These are phyloP conservation scores for Amiota mariae DNA, from an alignment of 2,888 invertebrate species.

Conservation along the genomic window DNA sequence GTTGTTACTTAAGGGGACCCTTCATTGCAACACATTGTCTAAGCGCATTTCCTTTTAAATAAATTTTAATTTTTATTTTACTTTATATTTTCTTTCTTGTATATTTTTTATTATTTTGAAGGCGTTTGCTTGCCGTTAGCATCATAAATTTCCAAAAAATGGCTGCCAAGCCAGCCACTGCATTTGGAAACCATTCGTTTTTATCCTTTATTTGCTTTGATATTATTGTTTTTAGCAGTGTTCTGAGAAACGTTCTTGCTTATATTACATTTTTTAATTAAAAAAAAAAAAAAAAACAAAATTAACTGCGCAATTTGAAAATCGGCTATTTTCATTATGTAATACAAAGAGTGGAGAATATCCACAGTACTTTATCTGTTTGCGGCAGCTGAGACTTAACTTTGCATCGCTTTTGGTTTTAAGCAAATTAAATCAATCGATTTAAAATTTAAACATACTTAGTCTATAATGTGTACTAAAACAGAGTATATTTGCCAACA, in stretches of 20 bases:
- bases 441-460: conserved; percentile 25
- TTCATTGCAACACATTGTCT: too few species aligned
- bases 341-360: too few species aligned
- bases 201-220: conserved; percentile 24
- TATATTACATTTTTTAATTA: conserved; percentile 60
- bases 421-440: conserved; percentile 46
- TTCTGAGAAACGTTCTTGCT: conserved; percentile 48
- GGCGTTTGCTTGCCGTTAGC: conserved; percentile 45
- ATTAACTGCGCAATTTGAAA: conserved; percentile 35
- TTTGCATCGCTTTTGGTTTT: too few species aligned
- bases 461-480: not conserved
- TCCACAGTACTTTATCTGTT: too few species aligned
- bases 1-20: too few species aligned
- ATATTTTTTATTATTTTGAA: conserved; percentile 8
- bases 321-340: conserved; percentile 28
- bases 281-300: conserved; percentile 52
- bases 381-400: too few species aligned
- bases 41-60: too few species aligned
- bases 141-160: conserved; percentile 45
- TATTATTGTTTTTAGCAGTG: conserved; percentile 18
- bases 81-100: too few species aligned
- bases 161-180: not conserved
- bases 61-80: too few species aligned
- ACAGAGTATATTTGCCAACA: conserved; percentile 25
- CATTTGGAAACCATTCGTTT: conserved; percentile 10